A percentile compares a stretch with the other conserved stretches of the same genome.
phyloP scores from a whole-genome alignment of 2,888 invertebrate species.

The Microdon myrmicae region DNA sequence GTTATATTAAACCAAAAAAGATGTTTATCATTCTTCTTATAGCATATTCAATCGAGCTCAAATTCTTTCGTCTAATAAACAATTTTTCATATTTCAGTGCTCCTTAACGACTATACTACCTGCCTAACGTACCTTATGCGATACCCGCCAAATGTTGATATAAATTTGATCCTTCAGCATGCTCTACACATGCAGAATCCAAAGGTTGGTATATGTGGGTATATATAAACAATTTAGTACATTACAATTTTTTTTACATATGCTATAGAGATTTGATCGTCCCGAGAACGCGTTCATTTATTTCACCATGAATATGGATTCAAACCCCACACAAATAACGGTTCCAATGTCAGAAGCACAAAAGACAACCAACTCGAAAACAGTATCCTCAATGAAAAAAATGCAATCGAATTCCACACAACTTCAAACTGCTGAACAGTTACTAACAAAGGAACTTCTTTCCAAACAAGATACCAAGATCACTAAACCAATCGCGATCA shows the following conservation, averaged over 20 bases:
- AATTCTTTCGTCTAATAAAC: too few species aligned
- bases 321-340: neutral
- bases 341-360: neutral
- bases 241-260: neutral
- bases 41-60: too few species aligned
- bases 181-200: constrained; percentile 70
- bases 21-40: neutral
- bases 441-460: constrained; percentile 33
- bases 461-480: constrained; percentile 49
- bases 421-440: neutral
- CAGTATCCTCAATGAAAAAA: too few species aligned
- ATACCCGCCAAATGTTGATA: constrained; percentile 74
- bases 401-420: neutral
- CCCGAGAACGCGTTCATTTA: constrained; percentile 63
- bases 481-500: constrained; percentile 59
- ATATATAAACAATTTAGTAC: neutral
- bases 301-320: constrained; percentile 53
- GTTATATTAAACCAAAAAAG: neutral
- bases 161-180: constrained; percentile 72
- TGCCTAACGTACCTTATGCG: constrained; percentile 76
- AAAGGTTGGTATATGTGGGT: constrained; percentile 56
- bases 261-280: constrained; percentile 59
- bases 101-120: constrained; percentile 73
- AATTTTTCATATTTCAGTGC: constrained; percentile 66
- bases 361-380: too few species aligned